These are phyloP conservation scores for Leptobrachium ailaonicum DNA, from an alignment of 2,113 vertebrate species.

Conservation along the genomic window DNA sequence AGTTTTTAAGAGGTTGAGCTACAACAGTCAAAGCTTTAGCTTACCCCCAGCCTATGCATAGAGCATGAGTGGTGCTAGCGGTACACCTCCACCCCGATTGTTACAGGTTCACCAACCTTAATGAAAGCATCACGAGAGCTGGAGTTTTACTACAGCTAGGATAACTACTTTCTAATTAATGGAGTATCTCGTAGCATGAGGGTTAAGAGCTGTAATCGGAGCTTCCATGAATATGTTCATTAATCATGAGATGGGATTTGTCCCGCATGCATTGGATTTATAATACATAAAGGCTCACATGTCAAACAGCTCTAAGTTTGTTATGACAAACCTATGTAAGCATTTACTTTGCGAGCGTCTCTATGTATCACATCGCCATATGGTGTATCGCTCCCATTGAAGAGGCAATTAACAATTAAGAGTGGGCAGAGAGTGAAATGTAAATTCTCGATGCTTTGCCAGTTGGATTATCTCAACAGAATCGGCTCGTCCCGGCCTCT, in stretches of 20 bases:
- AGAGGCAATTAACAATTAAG: constrained; percentile 35
- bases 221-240: constrained; percentile 29
- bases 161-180: too few species aligned
- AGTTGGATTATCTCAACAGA: constrained; percentile 1
- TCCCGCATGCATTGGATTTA: constrained; percentile 27
- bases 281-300: constrained; percentile 18
- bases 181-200: neutral
- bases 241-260: constrained; percentile 28
- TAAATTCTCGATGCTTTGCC: neutral
- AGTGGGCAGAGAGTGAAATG: constrained; percentile 10
- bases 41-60: too few species aligned
- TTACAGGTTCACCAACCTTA: too few species aligned
- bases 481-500: neutral
- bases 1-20: too few species aligned
- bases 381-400: neutral
- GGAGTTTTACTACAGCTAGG: too few species aligned
- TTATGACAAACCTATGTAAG: constrained; percentile 37
- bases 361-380: constrained; percentile 22
- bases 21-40: too few species aligned
- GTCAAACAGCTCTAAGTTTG: constrained; percentile 45
- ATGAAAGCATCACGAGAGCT: too few species aligned
- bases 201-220: constrained; percentile 12
- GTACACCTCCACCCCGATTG: too few species aligned
- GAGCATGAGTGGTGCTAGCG: too few species aligned
- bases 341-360: constrained; percentile 26